phyloP scores from a whole-genome alignment of 1,140 invertebrate species.

The Pemphigus obesinymphae region DNA sequence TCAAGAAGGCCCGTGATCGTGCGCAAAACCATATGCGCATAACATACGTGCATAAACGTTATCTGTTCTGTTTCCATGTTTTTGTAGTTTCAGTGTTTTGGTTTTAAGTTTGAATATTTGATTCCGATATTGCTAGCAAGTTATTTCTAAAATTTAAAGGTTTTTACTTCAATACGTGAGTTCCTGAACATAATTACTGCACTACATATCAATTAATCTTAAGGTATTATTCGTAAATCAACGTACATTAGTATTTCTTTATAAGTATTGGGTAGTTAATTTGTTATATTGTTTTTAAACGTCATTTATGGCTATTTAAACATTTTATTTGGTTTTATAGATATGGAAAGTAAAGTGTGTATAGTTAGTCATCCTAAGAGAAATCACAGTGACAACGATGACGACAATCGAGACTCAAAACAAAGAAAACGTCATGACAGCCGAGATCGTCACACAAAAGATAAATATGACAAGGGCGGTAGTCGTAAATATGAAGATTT shows the following conservation, averaged over 20 bases:
- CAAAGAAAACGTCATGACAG: background rate
- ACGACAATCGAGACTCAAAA: background rate
- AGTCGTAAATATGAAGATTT: background rate
- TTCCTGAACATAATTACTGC: too few species aligned
- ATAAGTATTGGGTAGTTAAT: too few species aligned
- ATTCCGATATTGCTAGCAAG: background rate
- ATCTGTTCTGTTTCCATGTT: background rate
- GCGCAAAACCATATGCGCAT: background rate
- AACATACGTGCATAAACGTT: background rate
- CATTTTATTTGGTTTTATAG: too few species aligned
- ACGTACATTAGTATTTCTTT: too few species aligned
- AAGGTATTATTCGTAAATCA: too few species aligned
- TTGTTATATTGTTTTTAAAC: too few species aligned
- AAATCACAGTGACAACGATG: background rate
- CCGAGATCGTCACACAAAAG: background rate
- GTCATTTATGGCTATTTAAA: background rate
- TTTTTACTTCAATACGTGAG: too few species aligned
- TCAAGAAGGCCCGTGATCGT: background rate
- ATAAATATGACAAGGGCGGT: background rate
- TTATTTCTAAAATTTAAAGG: too few species aligned
- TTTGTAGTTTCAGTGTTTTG: background rate
- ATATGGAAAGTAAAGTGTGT: slow-evolving; percentile 31
- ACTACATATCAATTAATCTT: too few species aligned
- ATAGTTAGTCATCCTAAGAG: background rate
- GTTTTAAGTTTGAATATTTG: background rate